A percentile compares a stretch with the other conserved stretches of the same genome.
Evolutionary conservation across 1,140 invertebrate species (phyloP).

Genomic region (Macrotrachela quadricornifera): DNA sequence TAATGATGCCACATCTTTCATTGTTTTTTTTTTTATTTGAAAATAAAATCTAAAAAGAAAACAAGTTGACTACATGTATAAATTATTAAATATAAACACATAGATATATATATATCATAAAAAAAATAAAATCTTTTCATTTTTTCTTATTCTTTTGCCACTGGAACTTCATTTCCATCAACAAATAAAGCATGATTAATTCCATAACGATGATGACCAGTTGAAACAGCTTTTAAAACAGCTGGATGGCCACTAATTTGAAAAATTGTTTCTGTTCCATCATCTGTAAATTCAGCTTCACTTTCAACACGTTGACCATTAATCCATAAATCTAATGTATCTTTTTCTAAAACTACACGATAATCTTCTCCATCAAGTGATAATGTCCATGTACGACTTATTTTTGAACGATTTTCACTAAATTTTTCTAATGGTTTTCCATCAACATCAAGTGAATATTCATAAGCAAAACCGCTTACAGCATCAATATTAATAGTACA

Average conservation of each 20-base stretch:
- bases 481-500: slow-evolving; percentile 48
- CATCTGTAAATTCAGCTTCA: slow-evolving; percentile 19
- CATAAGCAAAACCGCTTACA: slow-evolving; percentile 51
- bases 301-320: slow-evolving; percentile 48
- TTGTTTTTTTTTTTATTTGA: no score
- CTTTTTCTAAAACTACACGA: slow-evolving; percentile 53
- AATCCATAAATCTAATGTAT: slow-evolving; percentile 51
- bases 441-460: slow-evolving; percentile 43
- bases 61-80: no score
- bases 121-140: no score
- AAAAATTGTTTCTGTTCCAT: slow-evolving; percentile 6
- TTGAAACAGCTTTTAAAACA: not conserved
- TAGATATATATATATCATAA: no score
- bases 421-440: slow-evolving; percentile 53
- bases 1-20: no score
- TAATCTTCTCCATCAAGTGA: slow-evolving; percentile 22
- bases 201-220: slow-evolving; percentile 1
- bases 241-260: not conserved
- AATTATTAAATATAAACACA: no score
- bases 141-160: no score
- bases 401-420: slow-evolving; percentile 47
- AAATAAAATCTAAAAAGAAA: no score
- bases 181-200: slow-evolving; percentile 7
- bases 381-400: slow-evolving; percentile 42
- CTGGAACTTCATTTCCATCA: not conserved